Percentiles rank a stretch among this genome's conserved stretches.
phyloP scores from a whole-genome alignment of 2,888 invertebrate genomes.

The Stenchaetothrips biformis region DNA sequence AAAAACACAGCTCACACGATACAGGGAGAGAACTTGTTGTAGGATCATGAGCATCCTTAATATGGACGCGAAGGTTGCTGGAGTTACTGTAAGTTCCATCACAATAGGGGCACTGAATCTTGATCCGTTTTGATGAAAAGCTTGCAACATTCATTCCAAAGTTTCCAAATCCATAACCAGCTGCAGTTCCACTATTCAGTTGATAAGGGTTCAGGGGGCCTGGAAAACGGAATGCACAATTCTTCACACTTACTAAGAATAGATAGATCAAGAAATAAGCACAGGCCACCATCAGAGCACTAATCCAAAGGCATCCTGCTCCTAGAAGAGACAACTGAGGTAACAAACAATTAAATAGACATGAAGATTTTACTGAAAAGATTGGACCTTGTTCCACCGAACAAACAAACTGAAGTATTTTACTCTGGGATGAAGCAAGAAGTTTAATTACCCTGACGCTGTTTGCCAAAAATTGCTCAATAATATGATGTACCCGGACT shows the following conservation, averaged over 20 bases:
- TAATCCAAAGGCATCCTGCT: too few species aligned
- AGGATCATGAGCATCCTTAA: constrained; percentile 9
- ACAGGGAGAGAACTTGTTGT: constrained; percentile 4
- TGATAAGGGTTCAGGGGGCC: not conserved
- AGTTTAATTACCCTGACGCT: too few species aligned
- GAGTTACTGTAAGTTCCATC: constrained; percentile 11
- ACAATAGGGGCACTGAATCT: constrained; percentile 15
- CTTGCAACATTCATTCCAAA: constrained; percentile 21
- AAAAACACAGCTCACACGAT: not conserved
- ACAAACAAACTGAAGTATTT: too few species aligned
- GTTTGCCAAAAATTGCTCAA: too few species aligned
- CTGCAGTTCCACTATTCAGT: constrained; percentile 7
- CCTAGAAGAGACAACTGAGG: too few species aligned
- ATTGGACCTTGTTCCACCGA: too few species aligned
- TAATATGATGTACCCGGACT: too few species aligned
- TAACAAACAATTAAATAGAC: too few species aligned
- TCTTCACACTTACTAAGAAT: not conserved
- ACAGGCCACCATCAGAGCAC: too few species aligned
- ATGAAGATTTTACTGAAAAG: too few species aligned
- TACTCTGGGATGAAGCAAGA: too few species aligned
- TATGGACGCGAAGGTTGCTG: constrained; percentile 5
- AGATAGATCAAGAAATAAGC: not conserved
- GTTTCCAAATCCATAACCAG: constrained; percentile 1
- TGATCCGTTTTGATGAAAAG: not conserved
- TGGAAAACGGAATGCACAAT: constrained; percentile 17